These are phyloP conservation scores for Myotis yumanensis DNA, from an alignment of 2,113 vertebrate genomes.

Conservation along the genomic window DNA sequence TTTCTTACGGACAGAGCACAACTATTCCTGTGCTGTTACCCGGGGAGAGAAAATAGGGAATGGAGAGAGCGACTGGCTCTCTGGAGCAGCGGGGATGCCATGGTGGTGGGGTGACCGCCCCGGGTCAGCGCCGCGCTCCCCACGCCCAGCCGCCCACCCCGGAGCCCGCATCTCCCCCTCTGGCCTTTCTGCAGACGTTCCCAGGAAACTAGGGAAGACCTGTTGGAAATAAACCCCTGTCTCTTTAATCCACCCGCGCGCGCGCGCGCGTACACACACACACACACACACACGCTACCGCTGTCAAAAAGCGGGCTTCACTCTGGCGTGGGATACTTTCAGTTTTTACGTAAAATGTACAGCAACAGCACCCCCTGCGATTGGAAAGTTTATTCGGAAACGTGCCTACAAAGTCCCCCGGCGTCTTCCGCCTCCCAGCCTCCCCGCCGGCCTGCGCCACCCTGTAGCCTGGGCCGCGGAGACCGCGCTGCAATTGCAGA, in stretches of 20 bases:
- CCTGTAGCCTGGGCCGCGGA: conserved; percentile 48
- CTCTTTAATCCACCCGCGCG: conserved; percentile 73
- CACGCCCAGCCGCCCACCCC: background rate
- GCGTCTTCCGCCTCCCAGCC: conserved; percentile 73
- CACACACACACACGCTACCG: conserved; percentile 55
- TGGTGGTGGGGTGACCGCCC: background rate
- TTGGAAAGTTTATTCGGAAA: conserved; percentile 82
- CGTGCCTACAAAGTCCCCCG: conserved; percentile 74
- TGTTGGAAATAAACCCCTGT: conserved; percentile 82
- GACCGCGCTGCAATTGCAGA: conserved; percentile 35
- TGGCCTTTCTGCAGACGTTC: conserved; percentile 21
- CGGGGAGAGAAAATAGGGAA: conserved; percentile 32
- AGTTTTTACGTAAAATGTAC: conserved; percentile 82
- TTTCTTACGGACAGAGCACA: conserved; percentile 46
- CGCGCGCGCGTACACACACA: background rate
- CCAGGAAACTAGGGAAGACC: conserved; percentile 77
- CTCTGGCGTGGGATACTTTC: conserved; percentile 81
- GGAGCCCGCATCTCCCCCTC: background rate
- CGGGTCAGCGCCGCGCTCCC: background rate
- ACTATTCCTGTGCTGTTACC: conserved; percentile 48
- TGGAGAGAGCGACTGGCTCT: background rate
- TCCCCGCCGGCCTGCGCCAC: conserved; percentile 59
- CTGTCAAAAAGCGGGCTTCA: conserved; percentile 78
- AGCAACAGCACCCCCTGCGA: conserved; percentile 82
- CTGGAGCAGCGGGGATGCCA: conserved; percentile 50